Evolutionary conservation across 2,797 vertebrate genomes (phyloP).

Genomic region (Chromis chromis): DNA sequence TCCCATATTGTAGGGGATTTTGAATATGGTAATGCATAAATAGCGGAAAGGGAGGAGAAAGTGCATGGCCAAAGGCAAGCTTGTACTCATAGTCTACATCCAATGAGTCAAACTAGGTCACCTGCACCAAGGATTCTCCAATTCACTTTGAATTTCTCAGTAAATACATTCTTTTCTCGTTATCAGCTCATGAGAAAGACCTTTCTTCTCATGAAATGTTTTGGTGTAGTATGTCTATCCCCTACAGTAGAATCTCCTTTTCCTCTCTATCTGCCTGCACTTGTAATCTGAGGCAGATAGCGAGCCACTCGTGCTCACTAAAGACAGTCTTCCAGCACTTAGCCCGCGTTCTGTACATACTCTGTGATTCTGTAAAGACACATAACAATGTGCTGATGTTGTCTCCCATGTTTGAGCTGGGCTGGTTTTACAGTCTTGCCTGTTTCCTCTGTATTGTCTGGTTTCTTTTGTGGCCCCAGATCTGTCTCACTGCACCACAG

Average conservation of each 20-base stretch:
- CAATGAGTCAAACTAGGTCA: not conserved
- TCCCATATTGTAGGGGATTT: too few species aligned
- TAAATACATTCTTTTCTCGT: not conserved
- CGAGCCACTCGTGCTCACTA: not conserved
- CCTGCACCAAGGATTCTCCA: not conserved
- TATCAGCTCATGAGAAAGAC: not conserved
- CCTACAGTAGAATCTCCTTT: not conserved
- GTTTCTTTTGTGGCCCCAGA: slow-evolving; percentile 34
- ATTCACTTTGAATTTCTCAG: not conserved
- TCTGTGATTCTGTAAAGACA: slow-evolving; percentile 39
- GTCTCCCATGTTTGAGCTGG: slow-evolving; percentile 45
- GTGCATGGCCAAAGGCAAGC: too few species aligned
- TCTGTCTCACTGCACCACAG: slow-evolving; percentile 42
- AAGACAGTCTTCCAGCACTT: slow-evolving; percentile 13
- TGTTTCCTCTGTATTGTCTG: slow-evolving; percentile 48
- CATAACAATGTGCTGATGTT: slow-evolving; percentile 33
- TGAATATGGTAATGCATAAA: too few species aligned
- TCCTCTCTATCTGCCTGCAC: not conserved
- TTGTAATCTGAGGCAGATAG: slow-evolving; percentile 14
- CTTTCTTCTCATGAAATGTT: not conserved
- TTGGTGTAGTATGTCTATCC: not conserved
- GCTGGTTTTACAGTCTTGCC: slow-evolving; percentile 47
- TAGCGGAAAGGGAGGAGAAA: too few species aligned
- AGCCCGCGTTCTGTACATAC: slow-evolving; percentile 19
- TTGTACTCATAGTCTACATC: too few species aligned